Evolutionary conservation across 2,888 invertebrate species (phyloP).

Genomic region (Xiphydria camelus): DNA sequence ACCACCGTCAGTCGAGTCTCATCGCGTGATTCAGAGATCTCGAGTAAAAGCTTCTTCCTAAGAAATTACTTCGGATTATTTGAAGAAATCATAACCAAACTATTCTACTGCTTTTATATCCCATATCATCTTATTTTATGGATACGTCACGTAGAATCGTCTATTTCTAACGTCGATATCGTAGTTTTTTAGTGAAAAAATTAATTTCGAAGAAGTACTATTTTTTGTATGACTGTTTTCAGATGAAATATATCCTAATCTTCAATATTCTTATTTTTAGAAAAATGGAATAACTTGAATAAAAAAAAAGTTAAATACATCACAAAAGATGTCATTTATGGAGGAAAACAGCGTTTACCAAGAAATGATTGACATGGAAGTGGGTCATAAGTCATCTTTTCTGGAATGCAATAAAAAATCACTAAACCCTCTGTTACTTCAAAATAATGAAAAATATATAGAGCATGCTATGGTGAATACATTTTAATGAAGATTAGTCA

Average conservation of each 20-base stretch:
- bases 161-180: neutral
- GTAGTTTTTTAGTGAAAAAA: neutral
- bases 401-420: slow-evolving; percentile 19
- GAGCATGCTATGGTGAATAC: slow-evolving; percentile 29
- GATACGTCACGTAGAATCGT: too few relatives aligned
- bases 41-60: neutral
- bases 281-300: neutral
- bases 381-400: slow-evolving; percentile 19
- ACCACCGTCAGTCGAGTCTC: neutral
- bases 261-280: neutral
- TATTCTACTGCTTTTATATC: neutral
- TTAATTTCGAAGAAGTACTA: neutral
- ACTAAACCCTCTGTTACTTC: slow-evolving; percentile 23
- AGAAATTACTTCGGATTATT: slow-evolving; percentile 6
- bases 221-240: neutral
- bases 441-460: slow-evolving; percentile 23
- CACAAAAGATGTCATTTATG: slow-evolving; percentile 31
- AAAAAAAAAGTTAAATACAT: neutral
- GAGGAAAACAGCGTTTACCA: slow-evolving; percentile 23
- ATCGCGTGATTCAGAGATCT: neutral
- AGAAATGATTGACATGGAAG: slow-evolving; percentile 24
- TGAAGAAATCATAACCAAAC: slow-evolving; percentile 5
- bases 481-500: neutral
- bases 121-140: too few relatives aligned
- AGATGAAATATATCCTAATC: neutral